A percentile compares a stretch with the other conserved stretches of the same genome.
phyloP scores from a whole-genome alignment of 2,113 vertebrate species.

The Spea multiplicata region DNA sequence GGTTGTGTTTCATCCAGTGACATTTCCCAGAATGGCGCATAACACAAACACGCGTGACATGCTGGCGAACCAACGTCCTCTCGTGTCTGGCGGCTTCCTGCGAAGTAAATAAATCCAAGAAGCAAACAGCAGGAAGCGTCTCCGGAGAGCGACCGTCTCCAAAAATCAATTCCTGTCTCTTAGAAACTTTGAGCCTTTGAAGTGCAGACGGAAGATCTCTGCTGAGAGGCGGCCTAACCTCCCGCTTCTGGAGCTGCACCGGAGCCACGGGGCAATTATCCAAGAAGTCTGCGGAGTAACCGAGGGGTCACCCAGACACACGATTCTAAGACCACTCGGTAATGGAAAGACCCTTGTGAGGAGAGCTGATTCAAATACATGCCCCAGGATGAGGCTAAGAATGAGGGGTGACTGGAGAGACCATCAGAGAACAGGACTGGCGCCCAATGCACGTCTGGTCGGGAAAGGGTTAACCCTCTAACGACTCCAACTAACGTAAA shows the following conservation, averaged over 20 bases:
- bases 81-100: too few relatives aligned
- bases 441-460: neutral
- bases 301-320: slow-evolving; percentile 18
- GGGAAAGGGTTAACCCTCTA: neutral
- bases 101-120: neutral
- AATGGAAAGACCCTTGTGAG: slow-evolving; percentile 27
- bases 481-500: slow-evolving; percentile 49
- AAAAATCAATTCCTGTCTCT: slow-evolving; percentile 33
- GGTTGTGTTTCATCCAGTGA: too few relatives aligned
- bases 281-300: slow-evolving; percentile 26
- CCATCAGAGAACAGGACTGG: too few relatives aligned
- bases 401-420: neutral
- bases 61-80: too few relatives aligned
- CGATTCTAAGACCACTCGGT: slow-evolving; percentile 29
- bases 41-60: too few relatives aligned
- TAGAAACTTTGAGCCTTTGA: slow-evolving; percentile 30
- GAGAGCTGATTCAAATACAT: slow-evolving; percentile 34
- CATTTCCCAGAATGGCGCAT: too few relatives aligned
- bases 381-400: neutral
- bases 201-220: slow-evolving; percentile 14
- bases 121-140: neutral
- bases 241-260: slow-evolving; percentile 5
- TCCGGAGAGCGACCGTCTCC: slow-evolving; percentile 4
- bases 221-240: neutral
- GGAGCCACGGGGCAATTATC: slow-evolving; percentile 38